These are phyloP conservation scores for Agrilus planipennis DNA, from an alignment of 1,140 invertebrate species.

Conservation along the genomic window DNA sequence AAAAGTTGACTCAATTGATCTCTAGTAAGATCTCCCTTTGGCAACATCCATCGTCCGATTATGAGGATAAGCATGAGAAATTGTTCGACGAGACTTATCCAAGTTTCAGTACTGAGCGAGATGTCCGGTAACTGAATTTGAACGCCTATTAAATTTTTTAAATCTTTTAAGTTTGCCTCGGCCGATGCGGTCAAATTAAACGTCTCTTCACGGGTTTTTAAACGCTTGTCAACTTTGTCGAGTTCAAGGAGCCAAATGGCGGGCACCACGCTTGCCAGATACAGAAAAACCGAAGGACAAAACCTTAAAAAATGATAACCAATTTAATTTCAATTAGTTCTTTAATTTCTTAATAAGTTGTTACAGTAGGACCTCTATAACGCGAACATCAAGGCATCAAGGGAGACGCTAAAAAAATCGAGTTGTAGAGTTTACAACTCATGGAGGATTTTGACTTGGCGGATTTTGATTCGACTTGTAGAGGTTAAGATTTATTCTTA, in stretches of 20 bases:
- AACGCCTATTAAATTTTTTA: constrained; percentile 45
- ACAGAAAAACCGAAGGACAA: constrained; percentile 76
- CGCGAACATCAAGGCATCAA: too few relatives aligned
- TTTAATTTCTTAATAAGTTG: too few relatives aligned
- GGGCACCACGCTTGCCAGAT: constrained; percentile 67
- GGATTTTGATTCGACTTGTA: too few relatives aligned
- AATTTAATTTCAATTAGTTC: too few relatives aligned
- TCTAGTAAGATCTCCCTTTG: constrained; percentile 77
- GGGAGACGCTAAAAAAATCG: too few relatives aligned
- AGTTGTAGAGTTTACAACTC: too few relatives aligned
- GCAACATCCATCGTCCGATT: constrained; percentile 77
- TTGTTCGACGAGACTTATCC: constrained; percentile 81
- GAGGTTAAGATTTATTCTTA: too few relatives aligned
- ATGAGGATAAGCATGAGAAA: constrained; percentile 80
- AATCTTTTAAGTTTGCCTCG: constrained; percentile 39
- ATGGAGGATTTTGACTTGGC: too few relatives aligned
- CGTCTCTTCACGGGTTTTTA: constrained; percentile 40
- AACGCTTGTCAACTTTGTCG: constrained; percentile 60
- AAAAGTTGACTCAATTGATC: constrained; percentile 87
- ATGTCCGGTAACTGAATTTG: constrained; percentile 47
- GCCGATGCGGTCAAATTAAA: constrained; percentile 40
- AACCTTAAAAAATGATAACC: constrained; percentile 67
- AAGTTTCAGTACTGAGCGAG: constrained; percentile 59
- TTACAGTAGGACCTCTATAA: too few relatives aligned
- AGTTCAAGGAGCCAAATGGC: constrained; percentile 77